phyloP scores from a whole-genome alignment of 2,797 vertebrate genomes.

The Geotrypetes seraphini region DNA sequence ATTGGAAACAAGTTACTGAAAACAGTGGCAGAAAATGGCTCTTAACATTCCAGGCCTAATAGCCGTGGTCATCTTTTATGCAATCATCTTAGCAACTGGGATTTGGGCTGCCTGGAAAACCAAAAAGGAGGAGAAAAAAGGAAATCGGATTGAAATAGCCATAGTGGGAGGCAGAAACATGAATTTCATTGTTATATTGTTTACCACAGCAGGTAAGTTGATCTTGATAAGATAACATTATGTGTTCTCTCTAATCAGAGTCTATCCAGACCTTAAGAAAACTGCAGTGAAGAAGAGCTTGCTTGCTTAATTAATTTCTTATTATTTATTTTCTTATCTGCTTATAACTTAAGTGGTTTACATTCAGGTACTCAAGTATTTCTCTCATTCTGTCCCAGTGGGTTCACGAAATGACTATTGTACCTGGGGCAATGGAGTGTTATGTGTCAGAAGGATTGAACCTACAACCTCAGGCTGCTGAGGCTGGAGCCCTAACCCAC shows the following conservation, averaged over 20 bases:
- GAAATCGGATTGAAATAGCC: slow-evolving; percentile 33
- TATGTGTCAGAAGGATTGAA: too few species aligned
- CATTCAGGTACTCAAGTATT: too few species aligned
- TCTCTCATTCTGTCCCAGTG: too few species aligned
- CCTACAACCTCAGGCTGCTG: too few species aligned
- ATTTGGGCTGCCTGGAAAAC: slow-evolving; percentile 42
- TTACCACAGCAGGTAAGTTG: slow-evolving; percentile 38
- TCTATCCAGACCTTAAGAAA: too few species aligned
- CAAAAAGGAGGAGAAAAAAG: slow-evolving; percentile 21
- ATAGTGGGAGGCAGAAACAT: slow-evolving; percentile 40
- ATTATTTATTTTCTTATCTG: too few species aligned
- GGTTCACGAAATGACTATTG: too few species aligned
- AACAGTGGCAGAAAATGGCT: slow-evolving; percentile 15
- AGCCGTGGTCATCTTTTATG: slow-evolving; percentile 28
- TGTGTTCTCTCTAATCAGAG: background rate
- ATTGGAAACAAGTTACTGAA: background rate
- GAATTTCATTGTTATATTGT: slow-evolving; percentile 39
- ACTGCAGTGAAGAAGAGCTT: too few species aligned
- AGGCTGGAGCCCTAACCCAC: too few species aligned
- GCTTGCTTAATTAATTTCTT: too few species aligned
- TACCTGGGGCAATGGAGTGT: too few species aligned
- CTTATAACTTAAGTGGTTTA: too few species aligned
- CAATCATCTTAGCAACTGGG: slow-evolving; percentile 29
- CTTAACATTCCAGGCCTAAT: slow-evolving; percentile 25
- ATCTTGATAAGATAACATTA: background rate